phyloP scores from a whole-genome alignment of 2,888 invertebrate species.

The Scelioninae gen. 1 region DNA sequence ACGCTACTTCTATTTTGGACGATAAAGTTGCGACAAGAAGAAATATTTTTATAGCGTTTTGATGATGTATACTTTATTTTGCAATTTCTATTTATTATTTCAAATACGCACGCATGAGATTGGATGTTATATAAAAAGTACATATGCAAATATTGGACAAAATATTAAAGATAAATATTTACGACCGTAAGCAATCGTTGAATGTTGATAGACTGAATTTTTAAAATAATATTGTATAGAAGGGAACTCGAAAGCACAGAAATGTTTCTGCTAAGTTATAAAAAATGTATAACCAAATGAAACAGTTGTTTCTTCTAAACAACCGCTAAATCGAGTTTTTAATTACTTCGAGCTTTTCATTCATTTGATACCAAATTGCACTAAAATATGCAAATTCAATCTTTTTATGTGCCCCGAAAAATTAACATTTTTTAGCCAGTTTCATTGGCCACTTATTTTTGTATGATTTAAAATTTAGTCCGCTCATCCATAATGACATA shows the following conservation, averaged over 20 bases:
- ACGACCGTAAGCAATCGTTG: constrained; percentile 32
- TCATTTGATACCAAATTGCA: not conserved
- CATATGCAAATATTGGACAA: constrained; percentile 37
- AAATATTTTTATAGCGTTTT: constrained; percentile 21
- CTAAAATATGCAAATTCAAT: not conserved
- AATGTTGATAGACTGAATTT: constrained; percentile 32
- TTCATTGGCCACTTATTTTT: not conserved
- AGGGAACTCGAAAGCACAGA: constrained; percentile 14
- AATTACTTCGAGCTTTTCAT: not conserved
- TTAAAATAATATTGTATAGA: constrained; percentile 37
- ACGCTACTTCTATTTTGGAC: not conserved
- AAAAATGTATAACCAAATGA: constrained; percentile 14
- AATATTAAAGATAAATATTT: constrained; percentile 52
- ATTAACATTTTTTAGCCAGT: not conserved
- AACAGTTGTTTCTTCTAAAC: constrained; percentile 28
- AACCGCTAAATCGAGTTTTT: constrained; percentile 13
- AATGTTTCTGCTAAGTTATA: constrained; percentile 29
- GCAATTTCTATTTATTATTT: constrained; percentile 43
- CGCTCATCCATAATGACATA: not conserved
- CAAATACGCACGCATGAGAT: constrained; percentile 21
- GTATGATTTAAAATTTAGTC: not conserved
- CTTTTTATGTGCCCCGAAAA: not conserved
- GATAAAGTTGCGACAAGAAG: not conserved
- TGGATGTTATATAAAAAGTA: constrained; percentile 40
- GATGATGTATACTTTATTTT: constrained; percentile 18